phyloP scores from a whole-genome alignment of 92 coral and sea anemone species.

The Phenganax subtilis region DNA sequence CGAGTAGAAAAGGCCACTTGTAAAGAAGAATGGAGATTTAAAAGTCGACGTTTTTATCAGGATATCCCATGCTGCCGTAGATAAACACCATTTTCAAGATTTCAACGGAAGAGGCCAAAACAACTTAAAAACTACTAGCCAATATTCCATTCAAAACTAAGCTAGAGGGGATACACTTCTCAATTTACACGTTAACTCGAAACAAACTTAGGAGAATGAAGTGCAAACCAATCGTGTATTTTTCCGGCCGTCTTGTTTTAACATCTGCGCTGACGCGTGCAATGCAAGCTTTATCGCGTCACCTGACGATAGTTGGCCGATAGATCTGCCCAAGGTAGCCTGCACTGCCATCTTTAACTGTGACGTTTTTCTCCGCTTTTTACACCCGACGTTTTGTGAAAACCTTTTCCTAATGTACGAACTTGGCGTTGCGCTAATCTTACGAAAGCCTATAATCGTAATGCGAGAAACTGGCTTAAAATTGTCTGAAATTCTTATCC shows the following conservation, averaged over 20 bases:
- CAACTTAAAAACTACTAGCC: neutral
- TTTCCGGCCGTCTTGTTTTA: slow-evolving; percentile 12
- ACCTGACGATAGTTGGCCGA: slow-evolving; percentile 1
- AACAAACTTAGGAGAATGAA: neutral
- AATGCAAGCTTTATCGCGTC: neutral
- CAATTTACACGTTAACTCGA: neutral
- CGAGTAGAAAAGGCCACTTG: too few relatives aligned
- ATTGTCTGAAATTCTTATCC: slow-evolving; percentile 15
- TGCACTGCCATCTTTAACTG: neutral
- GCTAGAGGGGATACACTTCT: neutral
- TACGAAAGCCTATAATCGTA: slow-evolving; percentile 14
- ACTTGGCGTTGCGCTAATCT: slow-evolving; percentile 24
- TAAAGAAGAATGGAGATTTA: too few relatives aligned
- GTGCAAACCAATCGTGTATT: slow-evolving; percentile 21
- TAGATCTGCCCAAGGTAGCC: slow-evolving; percentile 16
- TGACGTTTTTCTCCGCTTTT: slow-evolving; percentile 6
- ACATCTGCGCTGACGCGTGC: neutral
- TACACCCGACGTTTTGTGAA: neutral
- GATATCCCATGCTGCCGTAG: too few relatives aligned
- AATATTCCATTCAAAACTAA: neutral
- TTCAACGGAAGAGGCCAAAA: neutral
- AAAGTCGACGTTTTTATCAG: too few relatives aligned
- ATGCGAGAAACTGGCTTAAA: slow-evolving; percentile 11
- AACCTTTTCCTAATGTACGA: slow-evolving; percentile 15
- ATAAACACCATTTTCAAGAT: neutral